Evolutionary conservation across 2,797 vertebrate genomes (phyloP), one percentile per base, ranked within the genome.

Genomic region (Scolopax bukidnonensis): DNA sequence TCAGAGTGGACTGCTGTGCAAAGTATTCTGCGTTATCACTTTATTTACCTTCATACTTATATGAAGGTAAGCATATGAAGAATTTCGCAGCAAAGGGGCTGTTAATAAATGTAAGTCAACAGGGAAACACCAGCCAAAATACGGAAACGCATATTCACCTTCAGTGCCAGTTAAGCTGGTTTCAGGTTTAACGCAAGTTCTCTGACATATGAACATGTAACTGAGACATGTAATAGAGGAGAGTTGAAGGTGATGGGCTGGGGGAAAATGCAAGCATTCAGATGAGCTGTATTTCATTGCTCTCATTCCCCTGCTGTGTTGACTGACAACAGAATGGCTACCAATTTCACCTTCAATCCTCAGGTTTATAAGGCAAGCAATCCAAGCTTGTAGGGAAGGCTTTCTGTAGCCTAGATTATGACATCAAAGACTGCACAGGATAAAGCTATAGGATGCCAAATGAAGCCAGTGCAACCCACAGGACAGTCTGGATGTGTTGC

Each of bases 41-140:
- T 83, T 93, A 82, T 96, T 96, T 97, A 67, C 48, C 43, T 80
- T 87, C 81, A 77, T 36, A 40, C 65, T 36, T 36, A 36, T 36
- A 36, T 36, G 36, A 36, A 36, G 36, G 36, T 36, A 36, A 36
- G 36, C 36, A 36, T 36, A 36, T 36, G 36, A 77, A 40, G 21
- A 95, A 71, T 89, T 95, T 75, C 77, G 77, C 61, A 84, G 40
- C 61, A 61, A 65, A 56, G 43, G 12, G 21, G 16, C 28, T 87
- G 32, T 83, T 71, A 75, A 51, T 67, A 91, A 93, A 90, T 80
- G 33, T 33, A 54, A 56, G 61, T 59, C 6, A 32, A 45, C 63
- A 33, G 74, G 53, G 4, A 56, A 93, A 79, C n/a, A 73, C 20
- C 65, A 86, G 79, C 4, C 5, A 63, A 89, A 87, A 84, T 30